Evolutionary conservation across 2,888 invertebrate genomes (phyloP).

Genomic region (Cistogaster globosa): DNA sequence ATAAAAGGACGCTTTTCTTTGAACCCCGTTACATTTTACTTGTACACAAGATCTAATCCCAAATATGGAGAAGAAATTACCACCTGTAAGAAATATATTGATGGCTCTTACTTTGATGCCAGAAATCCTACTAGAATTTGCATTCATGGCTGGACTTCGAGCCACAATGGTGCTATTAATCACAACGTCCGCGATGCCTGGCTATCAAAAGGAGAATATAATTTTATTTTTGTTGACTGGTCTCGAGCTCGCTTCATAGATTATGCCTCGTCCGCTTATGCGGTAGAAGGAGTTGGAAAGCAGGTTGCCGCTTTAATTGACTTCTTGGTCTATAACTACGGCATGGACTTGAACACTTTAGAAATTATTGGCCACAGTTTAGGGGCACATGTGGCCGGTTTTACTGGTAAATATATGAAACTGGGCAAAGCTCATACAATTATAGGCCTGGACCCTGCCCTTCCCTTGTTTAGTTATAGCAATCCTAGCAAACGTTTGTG

Average conservation of each 20-base stretch:
- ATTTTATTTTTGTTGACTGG: constrained; percentile 87
- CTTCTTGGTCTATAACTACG: constrained; percentile 83
- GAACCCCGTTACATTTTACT: constrained; percentile 72
- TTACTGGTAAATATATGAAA: constrained; percentile 84
- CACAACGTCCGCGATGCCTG: constrained; percentile 82
- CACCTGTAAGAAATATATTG: constrained; percentile 59
- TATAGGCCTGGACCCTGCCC: constrained; percentile 83
- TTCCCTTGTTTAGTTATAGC: constrained; percentile 75
- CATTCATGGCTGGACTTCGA: constrained; percentile 86
- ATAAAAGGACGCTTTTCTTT: constrained; percentile 65
- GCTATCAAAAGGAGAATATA: constrained; percentile 84
- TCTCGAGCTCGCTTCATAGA: constrained; percentile 84
- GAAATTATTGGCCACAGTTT: constrained; percentile 85
- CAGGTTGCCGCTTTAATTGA: constrained; percentile 78
- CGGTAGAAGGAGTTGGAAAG: constrained; percentile 75
- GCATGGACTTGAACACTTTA: constrained; percentile 83
- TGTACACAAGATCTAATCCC: constrained; percentile 77
- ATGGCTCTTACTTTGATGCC: constrained; percentile 73
- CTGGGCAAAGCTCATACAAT: constrained; percentile 85
- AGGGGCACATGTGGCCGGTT: constrained; percentile 86
- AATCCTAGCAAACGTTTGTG: constrained; percentile 76
- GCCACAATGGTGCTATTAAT: constrained; percentile 83
- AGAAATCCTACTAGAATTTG: constrained; percentile 77
- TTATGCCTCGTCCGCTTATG: constrained; percentile 84
- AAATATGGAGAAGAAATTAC: constrained; percentile 73